These are phyloP conservation scores for Aphelenchoides besseyi DNA, from an alignment of 1,140 invertebrate species.

Conservation along the genomic window DNA sequence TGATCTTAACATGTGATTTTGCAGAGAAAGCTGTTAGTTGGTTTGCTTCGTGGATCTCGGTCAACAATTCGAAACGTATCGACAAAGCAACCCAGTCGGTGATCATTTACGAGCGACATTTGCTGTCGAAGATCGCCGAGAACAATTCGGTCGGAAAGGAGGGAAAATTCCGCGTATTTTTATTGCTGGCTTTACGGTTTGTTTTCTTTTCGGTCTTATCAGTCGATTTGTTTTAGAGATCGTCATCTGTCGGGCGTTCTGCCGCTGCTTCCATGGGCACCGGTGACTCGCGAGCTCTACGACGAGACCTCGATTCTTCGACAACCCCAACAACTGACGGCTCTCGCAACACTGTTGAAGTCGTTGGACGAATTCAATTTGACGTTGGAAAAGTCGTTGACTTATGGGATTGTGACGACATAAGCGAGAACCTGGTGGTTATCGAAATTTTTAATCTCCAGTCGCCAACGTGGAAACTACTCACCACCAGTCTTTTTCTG, in stretches of 20 bases:
- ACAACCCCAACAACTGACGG: slow-evolving; percentile 77
- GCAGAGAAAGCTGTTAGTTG: slow-evolving; percentile 50
- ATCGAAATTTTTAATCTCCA: no score
- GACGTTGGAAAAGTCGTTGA: slow-evolving; percentile 85
- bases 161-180: slow-evolving; percentile 93
- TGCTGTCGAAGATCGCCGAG: slow-evolving; percentile 73
- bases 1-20: slow-evolving; percentile 19
- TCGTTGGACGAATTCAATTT: slow-evolving; percentile 88
- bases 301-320: slow-evolving; percentile 89
- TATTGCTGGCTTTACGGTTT: slow-evolving; percentile 82
- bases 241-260: slow-evolving; percentile 84
- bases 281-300: slow-evolving; percentile 85
- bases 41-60: slow-evolving; percentile 55
- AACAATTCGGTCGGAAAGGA: slow-evolving; percentile 88
- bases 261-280: slow-evolving; percentile 77
- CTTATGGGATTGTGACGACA: slow-evolving; percentile 77
- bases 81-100: slow-evolving; percentile 54
- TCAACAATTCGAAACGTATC: slow-evolving; percentile 47
- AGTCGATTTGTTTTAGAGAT: slow-evolving; percentile 71
- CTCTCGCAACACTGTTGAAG: slow-evolving; percentile 83
- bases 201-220: background rate
- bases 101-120: slow-evolving; percentile 65
- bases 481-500: no score
- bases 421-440: slow-evolving; percentile 8
- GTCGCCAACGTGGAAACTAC: no score